phyloP scores from a whole-genome alignment of 2,797 vertebrate species.

The Okamejei kenojei region DNA sequence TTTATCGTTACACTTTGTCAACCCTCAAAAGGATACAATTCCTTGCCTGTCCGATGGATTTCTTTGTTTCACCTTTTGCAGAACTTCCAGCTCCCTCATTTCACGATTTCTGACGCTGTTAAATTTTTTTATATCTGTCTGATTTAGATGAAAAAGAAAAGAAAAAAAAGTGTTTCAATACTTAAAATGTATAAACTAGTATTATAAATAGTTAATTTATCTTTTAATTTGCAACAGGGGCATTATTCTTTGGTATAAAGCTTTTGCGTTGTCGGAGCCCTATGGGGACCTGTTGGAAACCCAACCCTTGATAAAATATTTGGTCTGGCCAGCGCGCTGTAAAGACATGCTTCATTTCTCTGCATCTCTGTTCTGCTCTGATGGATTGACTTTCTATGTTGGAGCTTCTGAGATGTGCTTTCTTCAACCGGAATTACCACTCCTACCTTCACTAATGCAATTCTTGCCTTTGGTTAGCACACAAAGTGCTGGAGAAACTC shows the following conservation, averaged over 20 bases:
- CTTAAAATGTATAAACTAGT: neutral
- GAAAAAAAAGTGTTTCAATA: neutral
- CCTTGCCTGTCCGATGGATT: slow-evolving; percentile 63
- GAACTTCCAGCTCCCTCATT: slow-evolving; percentile 66
- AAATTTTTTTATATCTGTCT: slow-evolving; percentile 72
- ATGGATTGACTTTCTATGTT: neutral
- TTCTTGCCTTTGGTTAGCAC: neutral
- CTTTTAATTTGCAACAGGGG: neutral
- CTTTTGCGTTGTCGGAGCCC: neutral
- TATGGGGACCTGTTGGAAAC: neutral
- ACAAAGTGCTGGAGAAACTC: no score
- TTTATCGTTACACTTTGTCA: no score
- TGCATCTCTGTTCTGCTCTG: neutral
- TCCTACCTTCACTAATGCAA: neutral
- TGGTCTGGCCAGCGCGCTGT: neutral
- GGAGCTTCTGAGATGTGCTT: neutral
- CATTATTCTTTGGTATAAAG: neutral
- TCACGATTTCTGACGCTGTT: slow-evolving; percentile 58
- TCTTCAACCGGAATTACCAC: neutral
- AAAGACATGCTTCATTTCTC: neutral
- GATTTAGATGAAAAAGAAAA: neutral
- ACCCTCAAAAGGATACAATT: slow-evolving; percentile 66
- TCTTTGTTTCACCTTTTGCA: slow-evolving; percentile 62
- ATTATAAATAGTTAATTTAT: neutral
- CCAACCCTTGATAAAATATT: neutral